Conservation (phyloP, 2,797 vertebrate species). For the Mus spretus region DNA sequence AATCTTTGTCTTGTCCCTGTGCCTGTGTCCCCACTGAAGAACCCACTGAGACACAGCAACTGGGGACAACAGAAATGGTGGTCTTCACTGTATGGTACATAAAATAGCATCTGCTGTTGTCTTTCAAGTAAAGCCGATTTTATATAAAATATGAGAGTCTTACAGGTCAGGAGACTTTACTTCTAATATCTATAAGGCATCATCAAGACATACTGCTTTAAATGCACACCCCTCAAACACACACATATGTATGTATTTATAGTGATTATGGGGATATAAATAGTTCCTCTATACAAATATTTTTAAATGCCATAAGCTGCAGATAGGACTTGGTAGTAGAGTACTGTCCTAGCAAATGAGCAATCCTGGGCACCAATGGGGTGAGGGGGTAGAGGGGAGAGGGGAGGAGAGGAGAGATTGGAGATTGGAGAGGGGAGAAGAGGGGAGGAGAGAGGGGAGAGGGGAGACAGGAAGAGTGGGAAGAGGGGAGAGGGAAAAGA, state of each 20-base stretch:
- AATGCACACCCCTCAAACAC: neutral
- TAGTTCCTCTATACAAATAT: neutral
- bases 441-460: no score
- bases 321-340: neutral
- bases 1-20: neutral
- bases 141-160: neutral
- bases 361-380: neutral
- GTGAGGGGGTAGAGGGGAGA: rapidly evolving
- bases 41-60: neutral
- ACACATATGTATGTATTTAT: neutral
- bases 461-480: no score
- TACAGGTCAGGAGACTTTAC: neutral
- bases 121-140: neutral
- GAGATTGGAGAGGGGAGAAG: no score
- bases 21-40: no score
- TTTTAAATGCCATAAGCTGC: neutral
- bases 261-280: neutral
- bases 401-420: no score
- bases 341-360: neutral
- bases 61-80: neutral
- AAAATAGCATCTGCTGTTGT: neutral
- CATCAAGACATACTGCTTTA: neutral
- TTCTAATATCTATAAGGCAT: slow-evolving; percentile 10
- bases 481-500: neutral
- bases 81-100: neutral